Conservation (phyloP, 2,888 invertebrate species). For the Cephonodes hylas region DNA sequence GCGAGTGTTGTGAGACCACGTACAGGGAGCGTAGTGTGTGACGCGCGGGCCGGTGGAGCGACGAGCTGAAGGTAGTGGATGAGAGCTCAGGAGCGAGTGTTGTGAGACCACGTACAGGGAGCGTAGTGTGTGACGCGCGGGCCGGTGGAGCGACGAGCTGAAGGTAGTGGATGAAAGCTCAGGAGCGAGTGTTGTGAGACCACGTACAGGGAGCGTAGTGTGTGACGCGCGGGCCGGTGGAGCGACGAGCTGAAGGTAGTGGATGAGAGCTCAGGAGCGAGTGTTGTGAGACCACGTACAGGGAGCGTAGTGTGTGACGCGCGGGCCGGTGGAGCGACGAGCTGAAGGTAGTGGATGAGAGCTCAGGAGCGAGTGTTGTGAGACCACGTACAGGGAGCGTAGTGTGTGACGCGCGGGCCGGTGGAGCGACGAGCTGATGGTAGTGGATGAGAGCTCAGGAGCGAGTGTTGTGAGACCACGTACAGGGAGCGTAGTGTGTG, state of each 20-base stretch:
- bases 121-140: not conserved
- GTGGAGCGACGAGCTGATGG: too few species aligned
- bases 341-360: too few species aligned
- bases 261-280: not conserved
- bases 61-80: not conserved
- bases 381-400: too few species aligned
- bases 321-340: too few species aligned
- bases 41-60: not conserved
- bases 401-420: too few species aligned
- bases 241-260: not conserved
- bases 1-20: not conserved
- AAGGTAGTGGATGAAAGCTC: not conserved
- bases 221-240: not conserved
- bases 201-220: not conserved
- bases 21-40: constrained; percentile 3
- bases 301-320: too few species aligned
- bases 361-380: too few species aligned
- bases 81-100: not conserved
- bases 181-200: not conserved
- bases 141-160: not conserved
- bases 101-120: not conserved
- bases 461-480: too few species aligned
- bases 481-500: too few species aligned
- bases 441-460: too few species aligned
- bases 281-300: too few species aligned